phyloP scores from a whole-genome alignment of 2,888 invertebrate species.

The Metacarcinus magister region DNA sequence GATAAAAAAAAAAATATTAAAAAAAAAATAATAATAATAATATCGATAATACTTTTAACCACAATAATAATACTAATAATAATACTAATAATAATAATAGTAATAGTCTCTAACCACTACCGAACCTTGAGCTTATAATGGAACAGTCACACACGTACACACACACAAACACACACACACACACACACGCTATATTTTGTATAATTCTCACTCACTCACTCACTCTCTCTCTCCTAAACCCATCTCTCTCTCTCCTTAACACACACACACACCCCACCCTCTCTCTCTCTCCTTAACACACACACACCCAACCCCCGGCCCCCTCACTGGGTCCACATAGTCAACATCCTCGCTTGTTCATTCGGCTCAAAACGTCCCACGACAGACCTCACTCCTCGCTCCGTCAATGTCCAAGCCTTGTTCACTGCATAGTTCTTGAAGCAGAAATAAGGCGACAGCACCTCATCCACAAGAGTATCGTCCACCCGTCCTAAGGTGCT shows the following conservation, averaged over 20 bases:
- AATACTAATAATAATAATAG: constrained; percentile 19
- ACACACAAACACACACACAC: neutral
- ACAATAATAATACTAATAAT: constrained; percentile 40
- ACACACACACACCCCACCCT: neutral
- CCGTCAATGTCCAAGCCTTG: constrained; percentile 81
- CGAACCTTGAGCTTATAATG: neutral
- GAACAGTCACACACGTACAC: neutral
- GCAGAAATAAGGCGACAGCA: constrained; percentile 82
- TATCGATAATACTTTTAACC: neutral
- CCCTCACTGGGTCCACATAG: neutral
- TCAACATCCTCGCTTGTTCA: constrained; percentile 76
- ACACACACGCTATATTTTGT: too few species aligned
- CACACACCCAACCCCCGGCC: too few species aligned
- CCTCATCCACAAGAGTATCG: constrained; percentile 76
- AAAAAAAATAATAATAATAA: constrained; percentile 16
- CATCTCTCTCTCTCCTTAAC: neutral
- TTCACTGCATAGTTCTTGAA: constrained; percentile 81
- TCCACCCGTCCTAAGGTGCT: constrained; percentile 80
- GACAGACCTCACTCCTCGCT: constrained; percentile 75
- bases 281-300: neutral
- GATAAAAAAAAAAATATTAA: neutral
- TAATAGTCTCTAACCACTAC: neutral
- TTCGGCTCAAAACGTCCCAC: constrained; percentile 67
- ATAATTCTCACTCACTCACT: neutral
- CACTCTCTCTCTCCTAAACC: too few species aligned